Conservation (phyloP, 2,797 vertebrate species). For the Craterocephalus amniculus region DNA sequence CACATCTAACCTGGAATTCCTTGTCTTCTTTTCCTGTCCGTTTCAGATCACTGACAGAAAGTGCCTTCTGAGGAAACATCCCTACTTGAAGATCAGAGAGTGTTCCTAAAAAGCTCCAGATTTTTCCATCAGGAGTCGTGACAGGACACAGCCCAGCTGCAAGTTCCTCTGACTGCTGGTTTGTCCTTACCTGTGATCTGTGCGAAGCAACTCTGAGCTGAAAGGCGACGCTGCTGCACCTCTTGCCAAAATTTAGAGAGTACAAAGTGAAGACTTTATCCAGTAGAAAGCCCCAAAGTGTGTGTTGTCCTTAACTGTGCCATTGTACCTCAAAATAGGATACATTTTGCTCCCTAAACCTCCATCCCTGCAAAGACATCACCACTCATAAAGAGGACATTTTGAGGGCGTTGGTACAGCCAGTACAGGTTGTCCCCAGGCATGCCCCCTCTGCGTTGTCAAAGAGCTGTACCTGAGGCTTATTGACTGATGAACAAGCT, state of each 20-base stretch:
- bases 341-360: conserved; percentile 49
- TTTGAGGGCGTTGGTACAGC: conserved; percentile 66
- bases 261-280: conserved; percentile 58
- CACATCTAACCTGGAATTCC: conserved; percentile 26
- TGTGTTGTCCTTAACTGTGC: conserved; percentile 76
- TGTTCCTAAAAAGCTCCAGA: conserved; percentile 55
- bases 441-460: conserved; percentile 78
- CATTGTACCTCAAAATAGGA: conserved; percentile 77
- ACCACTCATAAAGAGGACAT: conserved; percentile 64
- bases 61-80: conserved; percentile 78
- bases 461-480: conserved; percentile 79
- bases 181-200: conserved; percentile 65
- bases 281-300: conserved; percentile 62
- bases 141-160: conserved; percentile 75
- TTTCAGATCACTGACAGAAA: conserved; percentile 76
- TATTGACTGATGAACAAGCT: conserved; percentile 83
- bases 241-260: conserved; percentile 63
- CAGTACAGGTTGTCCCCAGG: conserved; percentile 78
- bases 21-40: conserved; percentile 8
- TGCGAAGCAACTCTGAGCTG: conserved; percentile 47
- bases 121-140: conserved; percentile 64
- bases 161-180: conserved; percentile 70
- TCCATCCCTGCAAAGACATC: conserved; percentile 40
- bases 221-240: conserved; percentile 40
- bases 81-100: conserved; percentile 69